Conservation (phyloP, 2,797 vertebrate species). For the Coendou prehensilis region DNA sequence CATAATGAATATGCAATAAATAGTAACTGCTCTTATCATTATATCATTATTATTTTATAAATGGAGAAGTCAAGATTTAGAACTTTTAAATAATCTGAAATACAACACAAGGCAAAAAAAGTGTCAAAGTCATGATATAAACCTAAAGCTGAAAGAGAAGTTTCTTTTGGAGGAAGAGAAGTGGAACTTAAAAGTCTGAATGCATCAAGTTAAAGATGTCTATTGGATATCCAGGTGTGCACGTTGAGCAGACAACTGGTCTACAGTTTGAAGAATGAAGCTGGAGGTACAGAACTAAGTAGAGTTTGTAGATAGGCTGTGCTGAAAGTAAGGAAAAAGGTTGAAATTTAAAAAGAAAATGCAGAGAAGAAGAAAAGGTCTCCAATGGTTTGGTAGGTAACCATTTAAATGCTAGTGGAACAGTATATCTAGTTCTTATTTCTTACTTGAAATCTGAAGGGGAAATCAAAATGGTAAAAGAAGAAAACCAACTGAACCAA, state of each 20-base stretch:
- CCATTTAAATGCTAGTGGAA: neutral
- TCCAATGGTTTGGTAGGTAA: neutral
- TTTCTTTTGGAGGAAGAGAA: neutral
- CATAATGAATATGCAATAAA: constrained; percentile 48
- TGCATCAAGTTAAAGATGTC: neutral
- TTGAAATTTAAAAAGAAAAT: neutral
- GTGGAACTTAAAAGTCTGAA: neutral
- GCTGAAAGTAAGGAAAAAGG: neutral
- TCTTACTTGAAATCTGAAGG: neutral
- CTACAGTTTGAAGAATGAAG: neutral
- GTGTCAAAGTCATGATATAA: neutral
- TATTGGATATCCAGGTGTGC: neutral
- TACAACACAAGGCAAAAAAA: neutral
- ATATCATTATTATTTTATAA: constrained; percentile 52
- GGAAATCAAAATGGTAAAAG: neutral
- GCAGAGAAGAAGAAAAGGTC: neutral
- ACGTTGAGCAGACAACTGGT: fast-evolving
- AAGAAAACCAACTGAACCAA: neutral
- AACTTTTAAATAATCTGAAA: constrained; percentile 9
- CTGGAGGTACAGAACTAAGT: neutral
- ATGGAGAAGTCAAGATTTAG: constrained; percentile 52
- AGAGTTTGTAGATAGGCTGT: neutral
- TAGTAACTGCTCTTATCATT: constrained; percentile 21
- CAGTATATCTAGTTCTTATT: neutral
- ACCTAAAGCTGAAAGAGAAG: neutral